Conservation (phyloP, 2,113 vertebrate species). For the Dicerorhinus sumatrensis region DNA sequence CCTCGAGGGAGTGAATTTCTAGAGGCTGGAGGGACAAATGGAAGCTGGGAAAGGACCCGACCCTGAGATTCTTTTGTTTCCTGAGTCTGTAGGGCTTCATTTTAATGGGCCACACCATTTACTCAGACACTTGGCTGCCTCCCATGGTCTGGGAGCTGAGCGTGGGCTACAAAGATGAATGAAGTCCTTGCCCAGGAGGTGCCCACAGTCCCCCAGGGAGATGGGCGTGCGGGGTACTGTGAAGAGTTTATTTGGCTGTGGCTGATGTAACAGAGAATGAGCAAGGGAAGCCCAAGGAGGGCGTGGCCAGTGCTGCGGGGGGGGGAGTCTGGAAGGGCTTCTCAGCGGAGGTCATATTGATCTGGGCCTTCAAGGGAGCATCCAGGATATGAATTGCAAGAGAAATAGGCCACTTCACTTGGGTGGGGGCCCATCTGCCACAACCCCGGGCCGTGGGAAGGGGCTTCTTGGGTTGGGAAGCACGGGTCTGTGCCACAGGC, state of each 20-base stretch:
- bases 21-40: not conserved
- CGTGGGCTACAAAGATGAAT: not conserved
- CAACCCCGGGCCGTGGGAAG: not conserved
- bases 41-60: not conserved
- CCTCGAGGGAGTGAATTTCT: not conserved
- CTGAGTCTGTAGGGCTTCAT: not conserved
- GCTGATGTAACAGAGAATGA: not conserved
- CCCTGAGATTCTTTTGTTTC: not conserved
- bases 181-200: not conserved
- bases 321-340: not conserved
- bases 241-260: not conserved
- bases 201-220: not conserved
- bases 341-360: not conserved
- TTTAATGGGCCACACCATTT: not conserved
- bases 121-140: not conserved
- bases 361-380: not conserved
- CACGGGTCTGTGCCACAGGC: not conserved
- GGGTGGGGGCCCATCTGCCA: not conserved
- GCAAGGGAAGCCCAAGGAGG: not conserved
- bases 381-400: not conserved
- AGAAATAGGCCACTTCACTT: not conserved
- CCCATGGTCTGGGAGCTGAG: not conserved
- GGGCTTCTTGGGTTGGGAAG: not conserved
- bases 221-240: accelerated
- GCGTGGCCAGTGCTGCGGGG: not conserved